Evolutionary conservation across 2,888 invertebrate genomes (phyloP), one percentile per base, ranked within the genome.

Genomic region (Odiellus spinosus): DNA sequence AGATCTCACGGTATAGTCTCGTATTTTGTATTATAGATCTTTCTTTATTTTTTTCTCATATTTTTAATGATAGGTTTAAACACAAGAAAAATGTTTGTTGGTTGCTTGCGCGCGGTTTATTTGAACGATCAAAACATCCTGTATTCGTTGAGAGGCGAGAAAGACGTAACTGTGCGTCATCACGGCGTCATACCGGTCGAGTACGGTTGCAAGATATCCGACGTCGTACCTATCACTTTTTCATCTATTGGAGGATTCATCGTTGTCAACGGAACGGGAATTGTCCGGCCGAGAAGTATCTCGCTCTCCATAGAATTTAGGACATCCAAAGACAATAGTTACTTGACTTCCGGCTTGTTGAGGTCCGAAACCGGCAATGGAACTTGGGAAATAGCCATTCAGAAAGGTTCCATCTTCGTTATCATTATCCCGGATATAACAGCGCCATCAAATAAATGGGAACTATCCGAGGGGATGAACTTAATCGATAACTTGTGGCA

Each of bases 111-210:
- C 63, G 87, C 87, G 64, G 85, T 90, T 41, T 91, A 85, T 64
- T 88, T 86, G 67, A 90, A 91, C 64, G 87, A 88, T 61, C 79
- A 87, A 26, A 86, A 87, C 1, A 84, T 93, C 55, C 71, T 93
- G 52, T 87, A 88, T 63, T 86, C 87, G 61, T 66, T 91, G 52
- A 79, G 83, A 58, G 26, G 8, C 26, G 78, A 79, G 58, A 78
- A 78, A 55, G 85, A 84, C 65, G 84, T 84, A 19, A 85, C 86
- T 71, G 83, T 82, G 20, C 46, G 48, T 8, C 55, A 57, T 49
- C 53, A 59, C 64, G 76, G 82, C 35, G 76, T 83, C 6, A 67
- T 87, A 53, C 78, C 80, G 59, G 82, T 85, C 3, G 83, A 86
- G 62, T 85, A 83, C 60, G 77, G 78, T 60, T 84, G 85, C 61